Conservation (phyloP, 2,113 vertebrate species). For the Gadus macrocephalus region DNA sequence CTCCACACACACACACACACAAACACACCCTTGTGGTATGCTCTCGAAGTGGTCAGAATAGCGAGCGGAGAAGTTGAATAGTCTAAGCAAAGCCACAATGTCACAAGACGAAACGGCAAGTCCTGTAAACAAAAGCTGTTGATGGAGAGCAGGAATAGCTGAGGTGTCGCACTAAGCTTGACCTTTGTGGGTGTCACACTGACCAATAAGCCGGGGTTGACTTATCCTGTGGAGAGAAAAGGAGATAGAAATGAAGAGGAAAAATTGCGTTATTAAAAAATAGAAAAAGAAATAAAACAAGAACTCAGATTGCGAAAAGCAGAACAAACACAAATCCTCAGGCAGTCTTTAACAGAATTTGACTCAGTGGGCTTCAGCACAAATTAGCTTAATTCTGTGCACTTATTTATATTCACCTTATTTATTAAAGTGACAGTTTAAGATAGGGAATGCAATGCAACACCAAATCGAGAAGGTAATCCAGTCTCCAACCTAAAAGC, state of each 20-base stretch:
- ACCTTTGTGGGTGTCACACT: conserved; percentile 64
- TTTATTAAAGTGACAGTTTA: conserved; percentile 41
- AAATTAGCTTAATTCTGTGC: conserved; percentile 37
- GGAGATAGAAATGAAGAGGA: conserved; percentile 4
- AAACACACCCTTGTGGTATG: conserved; percentile 14
- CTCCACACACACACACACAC: background rate
- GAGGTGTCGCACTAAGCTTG: conserved; percentile 58
- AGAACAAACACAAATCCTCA: too few relatives aligned
- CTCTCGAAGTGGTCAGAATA: conserved; percentile 53
- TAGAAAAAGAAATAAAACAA: background rate
- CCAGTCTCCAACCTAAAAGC: conserved; percentile 48
- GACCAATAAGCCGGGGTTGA: conserved; percentile 58
- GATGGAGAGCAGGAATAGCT: conserved; percentile 63
- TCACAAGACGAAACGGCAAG: conserved; percentile 43
- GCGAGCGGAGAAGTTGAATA: conserved; percentile 56
- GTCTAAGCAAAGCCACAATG: conserved; percentile 63
- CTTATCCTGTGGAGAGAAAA: conserved; percentile 55
- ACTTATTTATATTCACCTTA: conserved; percentile 58
- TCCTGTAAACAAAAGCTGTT: conserved; percentile 71
- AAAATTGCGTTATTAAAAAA: background rate
- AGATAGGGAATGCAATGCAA: conserved; percentile 40
- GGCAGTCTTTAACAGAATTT: too few relatives aligned
- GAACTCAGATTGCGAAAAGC: background rate
- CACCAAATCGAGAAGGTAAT: conserved; percentile 54
- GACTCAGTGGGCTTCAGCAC: too few relatives aligned